Base-by-base conservation (phyloP, 2,113 vertebrate species). In the Colossoma macropomum region DNA sequence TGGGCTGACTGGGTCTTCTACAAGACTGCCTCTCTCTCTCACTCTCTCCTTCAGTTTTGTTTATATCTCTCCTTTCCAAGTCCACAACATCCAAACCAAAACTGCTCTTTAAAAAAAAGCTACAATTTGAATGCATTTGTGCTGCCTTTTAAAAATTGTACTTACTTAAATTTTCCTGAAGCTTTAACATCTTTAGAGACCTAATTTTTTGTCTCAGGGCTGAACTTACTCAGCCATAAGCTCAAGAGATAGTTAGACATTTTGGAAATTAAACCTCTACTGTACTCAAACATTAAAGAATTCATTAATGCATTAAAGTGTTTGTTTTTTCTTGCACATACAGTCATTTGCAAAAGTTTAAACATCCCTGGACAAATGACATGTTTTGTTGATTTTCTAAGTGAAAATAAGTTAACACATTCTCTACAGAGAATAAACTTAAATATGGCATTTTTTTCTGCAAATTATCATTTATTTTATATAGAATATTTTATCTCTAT, bases 1-100 rank as follows among this genome's bases (percentile, higher is more conserved):
- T 85, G 84, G 84, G 62, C 84, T 82, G 84, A 77, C 84, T 76
- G 66, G 65, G 59, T 81, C 79, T 70, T 76, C 74, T 85, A 72
- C 60, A 73, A 69, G 66, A 73, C 76, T 60, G 41, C 41, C 66
- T 72, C 77, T 63, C 38, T 32, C 65, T 63, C 66, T 73, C 81
- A 52, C 69, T 82, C 45, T 77, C 56, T 73, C 45, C 73, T 41
- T 41, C 52, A 52, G 60, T 66, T 30, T 69, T 10, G 74, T 72
- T 21, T 65, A 2, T 54, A 10, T 63, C 45, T 28, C 30, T 66
- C 21, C 62, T 17, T 65, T 32, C 34, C 48, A 56, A 19, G 21
- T 76, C 71, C 50, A 81, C 23, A 75, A 86, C 30, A 60, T 38
- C 15, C 23, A 71, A 45, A 38, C 45, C 0, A 74, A 74, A 54